Evolutionary conservation across 2,797 vertebrate genomes (phyloP).

Genomic region (Rhabdophis nuchalis): DNA sequence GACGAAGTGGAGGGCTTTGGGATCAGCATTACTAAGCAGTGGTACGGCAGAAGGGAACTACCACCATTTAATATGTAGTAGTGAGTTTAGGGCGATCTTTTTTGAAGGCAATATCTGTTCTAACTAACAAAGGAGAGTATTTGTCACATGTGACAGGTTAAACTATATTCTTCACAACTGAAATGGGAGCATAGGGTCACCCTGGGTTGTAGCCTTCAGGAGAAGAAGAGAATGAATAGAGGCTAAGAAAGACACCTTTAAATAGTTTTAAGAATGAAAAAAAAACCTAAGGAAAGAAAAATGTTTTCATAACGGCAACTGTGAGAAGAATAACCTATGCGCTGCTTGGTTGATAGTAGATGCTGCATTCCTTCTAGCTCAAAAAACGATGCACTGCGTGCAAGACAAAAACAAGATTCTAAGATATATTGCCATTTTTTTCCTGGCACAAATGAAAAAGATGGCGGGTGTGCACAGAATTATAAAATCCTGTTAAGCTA

Average conservation of each 20-base stretch:
- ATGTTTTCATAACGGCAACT: background rate
- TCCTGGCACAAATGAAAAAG: background rate
- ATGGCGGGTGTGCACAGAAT: background rate
- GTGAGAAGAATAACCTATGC: background rate
- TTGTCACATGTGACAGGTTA: background rate
- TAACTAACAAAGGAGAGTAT: background rate
- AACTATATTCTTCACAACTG: background rate
- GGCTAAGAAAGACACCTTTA: background rate
- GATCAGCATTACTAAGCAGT: constrained; percentile 37
- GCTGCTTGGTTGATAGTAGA: background rate
- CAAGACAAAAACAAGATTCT: background rate
- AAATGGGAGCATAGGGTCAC: background rate
- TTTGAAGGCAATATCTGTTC: background rate
- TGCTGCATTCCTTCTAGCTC: background rate
- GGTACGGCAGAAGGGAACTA: background rate
- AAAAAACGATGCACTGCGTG: background rate
- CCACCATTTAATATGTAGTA: background rate
- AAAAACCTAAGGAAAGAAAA: background rate
- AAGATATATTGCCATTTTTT: background rate
- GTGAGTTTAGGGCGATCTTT: background rate
- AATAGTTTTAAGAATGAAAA: background rate
- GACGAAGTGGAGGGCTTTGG: constrained; percentile 52
- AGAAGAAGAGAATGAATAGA: background rate
- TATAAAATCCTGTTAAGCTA: background rate
- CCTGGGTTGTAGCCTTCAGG: background rate